These are phyloP conservation scores for Caenorhabditis drosophilae DNA, from an alignment of 2,888 invertebrate genomes.

Conservation along the genomic window DNA sequence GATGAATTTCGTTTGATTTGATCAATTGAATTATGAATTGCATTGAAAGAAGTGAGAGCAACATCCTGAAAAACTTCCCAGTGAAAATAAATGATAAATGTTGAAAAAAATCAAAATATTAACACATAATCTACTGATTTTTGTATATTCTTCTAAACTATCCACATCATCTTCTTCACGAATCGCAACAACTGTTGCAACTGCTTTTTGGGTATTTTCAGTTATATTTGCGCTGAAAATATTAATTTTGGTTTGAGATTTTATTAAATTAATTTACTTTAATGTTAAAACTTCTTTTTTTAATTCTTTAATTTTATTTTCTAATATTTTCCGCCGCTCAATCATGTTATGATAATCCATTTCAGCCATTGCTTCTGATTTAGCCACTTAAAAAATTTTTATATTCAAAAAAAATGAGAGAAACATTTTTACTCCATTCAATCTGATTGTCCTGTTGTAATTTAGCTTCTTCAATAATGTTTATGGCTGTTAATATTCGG, in stretches of 20 bases:
- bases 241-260: not conserved
- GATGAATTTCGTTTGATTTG: too few species aligned
- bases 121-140: slow-evolving; percentile 25
- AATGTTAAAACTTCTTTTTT: not conserved
- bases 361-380: too few species aligned
- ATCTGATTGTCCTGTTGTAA: slow-evolving; percentile 3
- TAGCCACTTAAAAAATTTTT: not conserved
- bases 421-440: slow-evolving; percentile 10
- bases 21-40: not conserved
- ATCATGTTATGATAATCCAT: too few species aligned
- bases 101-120: not conserved
- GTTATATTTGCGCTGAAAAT: slow-evolving; percentile 15
- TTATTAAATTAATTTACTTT: not conserved
- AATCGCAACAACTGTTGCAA: slow-evolving; percentile 18
- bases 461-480: slow-evolving; percentile 14
- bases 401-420: too few species aligned
- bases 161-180: slow-evolving; percentile 10
- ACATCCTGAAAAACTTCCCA: slow-evolving; percentile 7
- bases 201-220: slow-evolving; percentile 14
- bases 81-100: not conserved
- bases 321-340: not conserved
- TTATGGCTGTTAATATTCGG: slow-evolving; percentile 12
- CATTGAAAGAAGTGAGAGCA: slow-evolving; percentile 14
- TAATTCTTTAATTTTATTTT: not conserved
- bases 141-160: slow-evolving; percentile 13